These are phyloP conservation scores for Spodoptera picta DNA, from an alignment of 2,888 invertebrate species.

Conservation along the genomic window DNA sequence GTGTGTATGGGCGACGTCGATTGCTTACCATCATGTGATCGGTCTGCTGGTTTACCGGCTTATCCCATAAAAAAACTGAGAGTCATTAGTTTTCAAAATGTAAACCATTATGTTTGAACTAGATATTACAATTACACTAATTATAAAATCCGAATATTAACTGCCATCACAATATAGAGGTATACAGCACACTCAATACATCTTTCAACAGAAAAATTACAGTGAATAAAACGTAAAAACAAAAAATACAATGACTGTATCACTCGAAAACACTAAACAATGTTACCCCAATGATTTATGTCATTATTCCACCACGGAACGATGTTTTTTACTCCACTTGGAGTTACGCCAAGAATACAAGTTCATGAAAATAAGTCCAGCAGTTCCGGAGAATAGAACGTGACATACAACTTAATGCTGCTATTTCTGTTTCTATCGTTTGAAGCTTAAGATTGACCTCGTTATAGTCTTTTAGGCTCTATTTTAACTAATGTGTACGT, in stretches of 20 bases:
- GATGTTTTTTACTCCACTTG: conserved; percentile 37
- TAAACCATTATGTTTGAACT: too few species aligned
- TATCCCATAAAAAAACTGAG: too few species aligned
- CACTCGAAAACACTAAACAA: conserved; percentile 10
- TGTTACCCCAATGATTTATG: conserved; percentile 28
- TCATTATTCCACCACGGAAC: conserved; percentile 18
- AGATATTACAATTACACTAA: too few species aligned
- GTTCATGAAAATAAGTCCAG: conserved; percentile 35
- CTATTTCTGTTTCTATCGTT: conserved; percentile 18
- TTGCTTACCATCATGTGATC: too few species aligned
- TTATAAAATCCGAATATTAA: too few species aligned
- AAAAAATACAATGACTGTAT: background rate
- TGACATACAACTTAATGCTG: conserved; percentile 31
- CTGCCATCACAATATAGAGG: too few species aligned
- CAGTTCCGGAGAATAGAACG: conserved; percentile 29
- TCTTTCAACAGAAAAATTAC: too few species aligned
- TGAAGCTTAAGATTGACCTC: conserved; percentile 7
- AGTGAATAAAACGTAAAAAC: background rate
- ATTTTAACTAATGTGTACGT: background rate
- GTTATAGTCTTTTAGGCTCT: background rate
- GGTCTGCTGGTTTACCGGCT: too few species aligned
- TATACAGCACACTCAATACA: too few species aligned
- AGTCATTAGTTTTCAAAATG: too few species aligned
- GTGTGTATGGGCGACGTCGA: too few species aligned
- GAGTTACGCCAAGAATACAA: conserved; percentile 33